Evolutionary conservation across 1,140 invertebrate species (phyloP), one percentile per base, ranked within the genome.

Genomic region (Oncopeltus fasciatus): DNA sequence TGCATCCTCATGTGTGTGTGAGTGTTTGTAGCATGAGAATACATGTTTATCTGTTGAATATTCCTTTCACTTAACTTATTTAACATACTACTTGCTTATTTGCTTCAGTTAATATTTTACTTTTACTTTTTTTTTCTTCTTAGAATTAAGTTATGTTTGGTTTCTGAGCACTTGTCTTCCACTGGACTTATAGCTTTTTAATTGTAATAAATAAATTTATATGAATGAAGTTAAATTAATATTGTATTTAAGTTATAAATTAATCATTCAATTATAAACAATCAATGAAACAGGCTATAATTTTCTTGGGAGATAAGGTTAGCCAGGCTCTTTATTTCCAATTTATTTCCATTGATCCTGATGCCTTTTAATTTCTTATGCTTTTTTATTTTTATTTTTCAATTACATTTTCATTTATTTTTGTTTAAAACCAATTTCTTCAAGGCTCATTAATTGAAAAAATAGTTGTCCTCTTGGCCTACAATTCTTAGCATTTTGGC

Each of bases 251-350:
- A 8, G 31, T 38, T 38, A 14, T 38, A 5, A 38, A 38, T 38
- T 5, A 8, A 38, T 38, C 31, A 38, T 38, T 8, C 5, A 38
- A 8, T 8, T 8, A 14, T 38, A 14, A 8, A 14, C 14, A 38
- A 5, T 38, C 31, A 38, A 8, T 5, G 5, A 38, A 8, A 38
- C 14, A 14, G 31, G 31, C 24, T 53, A 24, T 53, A 24, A 53
- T 53, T 24, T 53, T 53, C 2, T 53, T 26, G 18, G 49, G 20
- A 53, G 49, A 53, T 26, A 53, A 53, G 49, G 20, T 53, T 53
- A 24, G 49, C 49, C 49, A 53, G 49, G 49, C 49, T 53, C 49
- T 53, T 14, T 53, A 53, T 53, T 53, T 53, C 49, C 49, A 53
- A 53, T 53, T 53, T 53, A 53, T 53, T 53, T 53, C 21, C 49